These are phyloP conservation scores for Trachelus troglodyta DNA, from an alignment of 2,888 invertebrate genomes.

Conservation along the genomic window DNA sequence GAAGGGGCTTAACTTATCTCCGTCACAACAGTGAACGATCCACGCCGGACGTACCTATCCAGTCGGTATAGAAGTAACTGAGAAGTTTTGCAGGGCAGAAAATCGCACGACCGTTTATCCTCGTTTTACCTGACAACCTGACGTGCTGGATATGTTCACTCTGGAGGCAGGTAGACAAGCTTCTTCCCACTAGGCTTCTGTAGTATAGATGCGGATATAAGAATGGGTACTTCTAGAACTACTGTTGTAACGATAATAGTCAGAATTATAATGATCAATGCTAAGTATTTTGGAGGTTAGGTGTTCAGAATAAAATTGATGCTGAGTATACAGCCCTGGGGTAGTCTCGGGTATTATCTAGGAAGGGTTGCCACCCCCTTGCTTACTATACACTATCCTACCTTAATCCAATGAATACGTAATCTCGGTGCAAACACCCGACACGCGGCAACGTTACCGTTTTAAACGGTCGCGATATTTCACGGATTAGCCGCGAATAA, in stretches of 20 bases:
- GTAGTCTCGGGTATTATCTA: not conserved
- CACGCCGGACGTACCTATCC: not conserved
- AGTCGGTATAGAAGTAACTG: not conserved
- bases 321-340: not conserved
- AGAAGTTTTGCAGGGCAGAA: not conserved
- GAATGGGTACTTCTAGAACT: not conserved
- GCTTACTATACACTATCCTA: conserved; percentile 9
- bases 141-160: not conserved
- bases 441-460: conserved; percentile 52
- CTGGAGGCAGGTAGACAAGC: not conserved
- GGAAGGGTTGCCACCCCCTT: conserved; percentile 37
- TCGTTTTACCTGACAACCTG: not conserved
- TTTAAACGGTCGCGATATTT: conserved; percentile 62
- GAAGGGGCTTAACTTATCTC: conserved; percentile 63
- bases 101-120: not conserved
- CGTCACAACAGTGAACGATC: conserved; percentile 55
- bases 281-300: not conserved
- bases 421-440: conserved; percentile 63
- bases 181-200: not conserved
- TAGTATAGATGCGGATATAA: not conserved
- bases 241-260: not conserved
- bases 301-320: not conserved
- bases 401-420: conserved; percentile 62
- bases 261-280: not conserved
- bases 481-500: conserved; percentile 58